Evolutionary conservation across 2,113 vertebrate genomes (phyloP).

Genomic region (Nothobranchius kuhntae): DNA sequence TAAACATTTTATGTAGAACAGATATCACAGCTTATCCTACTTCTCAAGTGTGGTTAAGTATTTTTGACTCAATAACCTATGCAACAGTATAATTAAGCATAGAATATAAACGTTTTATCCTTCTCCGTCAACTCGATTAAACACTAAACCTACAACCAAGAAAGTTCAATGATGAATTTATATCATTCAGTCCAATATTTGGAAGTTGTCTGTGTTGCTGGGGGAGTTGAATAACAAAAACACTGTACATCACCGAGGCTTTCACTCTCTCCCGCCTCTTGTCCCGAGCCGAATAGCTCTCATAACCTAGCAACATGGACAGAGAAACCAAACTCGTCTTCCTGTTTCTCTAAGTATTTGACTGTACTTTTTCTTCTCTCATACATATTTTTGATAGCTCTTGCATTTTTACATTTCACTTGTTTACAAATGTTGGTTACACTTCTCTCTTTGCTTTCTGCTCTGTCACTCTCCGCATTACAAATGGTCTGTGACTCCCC

Average conservation of each 20-base stretch:
- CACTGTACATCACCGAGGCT: slow-evolving; percentile 44
- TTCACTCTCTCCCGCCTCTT: slow-evolving; percentile 36
- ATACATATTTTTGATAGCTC: not conserved
- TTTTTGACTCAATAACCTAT: too few species aligned
- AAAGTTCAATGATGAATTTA: not conserved
- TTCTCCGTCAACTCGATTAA: too few species aligned
- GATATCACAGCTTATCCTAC: too few species aligned
- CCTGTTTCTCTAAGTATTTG: not conserved
- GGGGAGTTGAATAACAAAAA: slow-evolving; percentile 19
- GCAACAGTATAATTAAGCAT: too few species aligned
- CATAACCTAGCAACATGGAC: slow-evolving; percentile 72
- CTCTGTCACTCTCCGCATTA: not conserved
- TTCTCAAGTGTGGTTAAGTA: too few species aligned
- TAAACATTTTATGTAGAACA: too few species aligned
- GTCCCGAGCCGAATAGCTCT: slow-evolving; percentile 57
- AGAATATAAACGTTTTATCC: too few species aligned
- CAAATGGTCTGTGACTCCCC: slow-evolving; percentile 8
- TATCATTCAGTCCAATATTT: slow-evolving; percentile 12
- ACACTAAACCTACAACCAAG: not conserved
- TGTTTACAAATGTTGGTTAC: not conserved
- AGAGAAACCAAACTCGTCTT: slow-evolving; percentile 60
- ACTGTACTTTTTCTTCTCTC: not conserved
- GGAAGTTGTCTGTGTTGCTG: slow-evolving; percentile 20
- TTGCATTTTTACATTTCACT: not conserved
- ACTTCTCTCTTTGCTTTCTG: not conserved